Percentiles rank a stretch among this genome's conserved stretches.
phyloP scores from a whole-genome alignment of 2,797 vertebrate genomes.

The Smutsia gigantea region DNA sequence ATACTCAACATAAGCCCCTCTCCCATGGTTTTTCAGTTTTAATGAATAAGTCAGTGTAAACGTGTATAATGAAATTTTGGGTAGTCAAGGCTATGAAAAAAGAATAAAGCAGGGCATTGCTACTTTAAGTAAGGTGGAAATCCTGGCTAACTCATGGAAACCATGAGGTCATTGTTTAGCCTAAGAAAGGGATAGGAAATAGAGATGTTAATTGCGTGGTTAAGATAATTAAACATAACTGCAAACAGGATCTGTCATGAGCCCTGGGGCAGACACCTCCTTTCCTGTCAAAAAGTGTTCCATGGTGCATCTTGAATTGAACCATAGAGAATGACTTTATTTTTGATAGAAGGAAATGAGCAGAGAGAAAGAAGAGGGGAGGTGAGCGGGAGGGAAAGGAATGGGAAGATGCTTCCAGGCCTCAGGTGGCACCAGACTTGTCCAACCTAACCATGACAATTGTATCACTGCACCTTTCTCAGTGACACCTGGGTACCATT shows the following conservation, averaged over 20 bases:
- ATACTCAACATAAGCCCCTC: not conserved
- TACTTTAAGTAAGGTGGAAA: not conserved
- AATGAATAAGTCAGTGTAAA: not conserved
- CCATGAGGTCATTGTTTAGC: not conserved
- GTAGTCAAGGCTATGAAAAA: not conserved
- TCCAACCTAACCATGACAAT: not conserved
- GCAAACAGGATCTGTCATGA: not conserved
- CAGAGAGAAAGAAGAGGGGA: not conserved
- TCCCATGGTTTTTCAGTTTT: not conserved
- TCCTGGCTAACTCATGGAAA: not conserved
- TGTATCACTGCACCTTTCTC: not conserved
- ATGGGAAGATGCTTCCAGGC: no score
- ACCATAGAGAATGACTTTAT: not conserved
- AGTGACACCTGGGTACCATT: rapidly evolving
- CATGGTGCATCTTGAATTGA: not conserved
- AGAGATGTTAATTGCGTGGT: not conserved
- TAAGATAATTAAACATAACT: not conserved
- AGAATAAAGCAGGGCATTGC: not conserved
- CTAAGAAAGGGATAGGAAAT: not conserved
- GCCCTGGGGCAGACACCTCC: not conserved
- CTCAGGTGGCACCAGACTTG: not conserved
- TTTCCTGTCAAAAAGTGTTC: not conserved
- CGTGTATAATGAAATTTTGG: not conserved
- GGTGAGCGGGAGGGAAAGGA: no score
- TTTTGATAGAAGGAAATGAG: not conserved